A percentile compares a stretch with the other conserved stretches of the same genome.
Conservation (phyloP, 2,797 vertebrate genomes). For the Austrolebias charrua region DNA sequence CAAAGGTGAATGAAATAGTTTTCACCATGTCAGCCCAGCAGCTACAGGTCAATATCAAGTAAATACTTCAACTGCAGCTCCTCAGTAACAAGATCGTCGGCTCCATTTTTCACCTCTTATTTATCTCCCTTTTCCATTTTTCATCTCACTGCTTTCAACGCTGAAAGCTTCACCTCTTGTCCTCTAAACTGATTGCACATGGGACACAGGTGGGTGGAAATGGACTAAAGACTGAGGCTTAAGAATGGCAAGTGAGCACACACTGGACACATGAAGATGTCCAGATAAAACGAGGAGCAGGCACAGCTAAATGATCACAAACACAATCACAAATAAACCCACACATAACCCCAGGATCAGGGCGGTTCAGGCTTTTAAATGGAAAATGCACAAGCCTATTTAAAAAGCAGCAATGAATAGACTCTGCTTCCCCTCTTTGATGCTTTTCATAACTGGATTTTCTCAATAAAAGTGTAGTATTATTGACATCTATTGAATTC, state of each 20-base stretch:
- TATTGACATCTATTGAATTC: background rate
- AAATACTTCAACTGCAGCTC: slow-evolving; percentile 46
- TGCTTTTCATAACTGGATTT: background rate
- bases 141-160: slow-evolving; percentile 31
- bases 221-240: too few species aligned
- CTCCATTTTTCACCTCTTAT: slow-evolving; percentile 45
- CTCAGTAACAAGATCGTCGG: slow-evolving; percentile 39
- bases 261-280: too few species aligned
- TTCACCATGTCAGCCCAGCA: slow-evolving; percentile 6
- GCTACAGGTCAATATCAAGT: slow-evolving; percentile 38
- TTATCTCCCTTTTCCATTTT: slow-evolving; percentile 36
- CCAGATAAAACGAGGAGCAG: too few species aligned
- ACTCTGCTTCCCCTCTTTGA: slow-evolving; percentile 34
- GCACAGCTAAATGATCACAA: too few species aligned
- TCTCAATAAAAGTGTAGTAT: background rate
- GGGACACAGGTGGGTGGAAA: too few species aligned
- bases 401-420: slow-evolving; percentile 43
- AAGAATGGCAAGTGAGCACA: too few species aligned
- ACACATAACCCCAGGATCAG: too few species aligned
- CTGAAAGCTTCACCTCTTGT: slow-evolving; percentile 50
- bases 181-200: slow-evolving; percentile 28
- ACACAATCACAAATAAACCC: too few species aligned
- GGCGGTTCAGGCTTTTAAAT: slow-evolving; percentile 52
- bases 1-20: slow-evolving; percentile 32
- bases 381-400: slow-evolving; percentile 45